Evolutionary conservation across 2,113 vertebrate species (phyloP), one percentile per base, ranked within the genome.

Genomic region (Hoplias malabaricus): DNA sequence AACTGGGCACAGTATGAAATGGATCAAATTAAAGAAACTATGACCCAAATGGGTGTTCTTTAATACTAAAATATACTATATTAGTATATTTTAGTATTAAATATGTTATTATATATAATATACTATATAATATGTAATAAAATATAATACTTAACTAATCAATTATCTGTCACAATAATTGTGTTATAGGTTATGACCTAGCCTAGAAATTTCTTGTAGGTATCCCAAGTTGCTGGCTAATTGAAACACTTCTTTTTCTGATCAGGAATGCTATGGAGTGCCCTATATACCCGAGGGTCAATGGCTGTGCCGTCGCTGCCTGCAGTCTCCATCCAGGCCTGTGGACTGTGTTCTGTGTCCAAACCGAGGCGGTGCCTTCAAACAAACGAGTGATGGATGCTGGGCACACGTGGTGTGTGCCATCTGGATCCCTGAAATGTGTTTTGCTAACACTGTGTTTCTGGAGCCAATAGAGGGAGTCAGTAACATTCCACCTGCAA

Each of bases 371-470:
- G 98, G 98, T 70, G 98, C 98, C 84, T 99, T 99, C 91, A 99
- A 99, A 87, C 98, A 99, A 91, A 98, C 98, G 53, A 97, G 93
- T 0, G 98, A 99, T 23, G 97, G 98, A 33, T 95, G 93, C 67
- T 99, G 98, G 98, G 97, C 96, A 11, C 98, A 99, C 0, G 97
- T 99, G 33, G 95, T 99, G 67, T 99, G 98, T 85, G 98, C 98
- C 89, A 96, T 99, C 87, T 99, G 98, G 98, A 98, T 99, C 84
- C 98, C 98, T 2, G 98, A 99, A 87, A 95, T 99, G 81, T 98
- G 97, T 86, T 99, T 99, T 73, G 96, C 96, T 71, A 99, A 99
- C 88, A 99, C 98, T 0, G 98, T 99, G 81, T 98, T 99, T 86
- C 85, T 99, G 84, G 98, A 99, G 86, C 98, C 98, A 9, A 94